Evolutionary conservation across 2,797 vertebrate species (phyloP).

Genomic region (Catharus ustulatus): DNA sequence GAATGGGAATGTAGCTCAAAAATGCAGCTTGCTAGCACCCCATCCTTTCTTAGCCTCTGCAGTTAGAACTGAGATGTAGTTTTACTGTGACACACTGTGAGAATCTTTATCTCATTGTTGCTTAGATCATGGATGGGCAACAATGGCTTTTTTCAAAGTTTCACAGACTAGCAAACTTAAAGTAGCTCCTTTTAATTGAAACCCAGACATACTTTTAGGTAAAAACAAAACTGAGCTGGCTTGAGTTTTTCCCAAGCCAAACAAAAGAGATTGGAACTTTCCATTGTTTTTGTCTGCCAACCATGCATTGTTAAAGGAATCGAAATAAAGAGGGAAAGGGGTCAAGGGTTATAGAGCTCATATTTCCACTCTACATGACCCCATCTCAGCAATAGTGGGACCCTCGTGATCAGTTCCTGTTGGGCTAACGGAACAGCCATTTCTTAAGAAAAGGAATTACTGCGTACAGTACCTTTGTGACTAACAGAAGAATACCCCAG

Average conservation of each 20-base stretch:
- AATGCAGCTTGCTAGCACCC: background rate
- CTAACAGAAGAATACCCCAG: constrained; percentile 70
- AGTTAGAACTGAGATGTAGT: background rate
- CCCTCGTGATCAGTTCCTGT: constrained; percentile 74
- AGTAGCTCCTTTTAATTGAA: constrained; percentile 77
- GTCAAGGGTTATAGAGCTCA: constrained; percentile 76
- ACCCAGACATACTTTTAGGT: constrained; percentile 71
- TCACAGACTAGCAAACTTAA: constrained; percentile 65
- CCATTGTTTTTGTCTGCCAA: constrained; percentile 76
- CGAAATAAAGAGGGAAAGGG: constrained; percentile 75
- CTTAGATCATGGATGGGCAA: constrained; percentile 66
- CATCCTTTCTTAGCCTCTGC: background rate
- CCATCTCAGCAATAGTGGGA: constrained; percentile 64
- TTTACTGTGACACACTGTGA: constrained; percentile 48
- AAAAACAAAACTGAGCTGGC: constrained; percentile 70
- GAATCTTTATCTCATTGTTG: constrained; percentile 58
- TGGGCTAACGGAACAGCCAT: constrained; percentile 70
- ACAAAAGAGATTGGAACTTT: constrained; percentile 75
- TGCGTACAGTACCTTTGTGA: constrained; percentile 66
- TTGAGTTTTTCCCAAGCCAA: constrained; percentile 76
- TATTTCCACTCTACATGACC: constrained; percentile 78
- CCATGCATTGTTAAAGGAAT: constrained; percentile 74
- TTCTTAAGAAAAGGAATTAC: constrained; percentile 68
- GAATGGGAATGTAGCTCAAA: background rate
- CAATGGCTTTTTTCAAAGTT: constrained; percentile 64